Evolutionary conservation across 2,113 vertebrate species (phyloP), one percentile per base, ranked within the genome.

Genomic region (Platysteira castanea): DNA sequence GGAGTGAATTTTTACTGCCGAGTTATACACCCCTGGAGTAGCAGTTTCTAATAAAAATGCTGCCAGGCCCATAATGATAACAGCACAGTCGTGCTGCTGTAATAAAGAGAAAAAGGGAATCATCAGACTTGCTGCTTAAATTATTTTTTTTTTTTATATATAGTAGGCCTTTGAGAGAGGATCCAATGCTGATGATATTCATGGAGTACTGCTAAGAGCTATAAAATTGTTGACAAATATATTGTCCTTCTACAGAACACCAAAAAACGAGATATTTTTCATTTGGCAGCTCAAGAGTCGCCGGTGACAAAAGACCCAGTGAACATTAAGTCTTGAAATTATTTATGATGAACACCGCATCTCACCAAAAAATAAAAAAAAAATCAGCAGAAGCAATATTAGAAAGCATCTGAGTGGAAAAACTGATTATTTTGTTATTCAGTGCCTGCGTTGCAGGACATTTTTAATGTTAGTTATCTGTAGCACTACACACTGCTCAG

Each of bases 1-100:
- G 15, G 70, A 95, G 60, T 42, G 86, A 82, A 87, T 91, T 94
- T 97, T 94, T 87, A 96, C 93, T 92, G 82, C 81, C 18, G 70
- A 96, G 75, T 96, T 97, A 93, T 96, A 96, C 97, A 97, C 71
- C 95, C 89, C 96, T 80, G 59, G 67, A 95, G 84, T 50, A 91
- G 83, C 54, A 77, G 70, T 78, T 95, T 60, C 52, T 86, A 96
- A 82, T 96, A 94, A 97, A 97, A 96, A 61, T 79, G 52, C 91
- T 73, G 39, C 79, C 69, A 95, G 71, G 50, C 37, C 78, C 70
- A 96, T 96, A 96, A 88, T 91, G 95, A 83, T 73, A 89, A 92
- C 73, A 54, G 69, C 84, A 92, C 14, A 16, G 50, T 41, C 57
- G 44, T 61, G 49, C 69, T 87, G 54, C 54, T 79, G 56, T 64